These are phyloP conservation scores for Malthinus flaveolus DNA, from an alignment of 2,888 invertebrate species.

Conservation along the genomic window DNA sequence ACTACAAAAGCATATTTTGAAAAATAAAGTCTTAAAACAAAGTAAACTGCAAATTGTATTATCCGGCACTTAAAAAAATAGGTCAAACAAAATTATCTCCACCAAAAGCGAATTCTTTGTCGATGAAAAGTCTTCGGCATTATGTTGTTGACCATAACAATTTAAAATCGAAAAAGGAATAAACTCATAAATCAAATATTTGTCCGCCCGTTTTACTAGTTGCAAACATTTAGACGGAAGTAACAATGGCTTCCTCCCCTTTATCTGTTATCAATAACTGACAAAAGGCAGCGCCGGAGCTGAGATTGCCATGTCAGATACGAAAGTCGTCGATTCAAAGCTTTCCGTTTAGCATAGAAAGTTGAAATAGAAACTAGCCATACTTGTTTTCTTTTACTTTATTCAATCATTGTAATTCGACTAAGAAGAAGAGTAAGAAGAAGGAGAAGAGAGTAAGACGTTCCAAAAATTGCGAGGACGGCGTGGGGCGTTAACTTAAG, in stretches of 20 bases:
- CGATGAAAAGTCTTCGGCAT: slow-evolving; percentile 3
- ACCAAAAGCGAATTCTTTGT: too few relatives aligned
- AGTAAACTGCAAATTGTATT: too few relatives aligned
- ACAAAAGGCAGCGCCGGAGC: slow-evolving; percentile 36
- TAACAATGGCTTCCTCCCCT: slow-evolving; percentile 40
- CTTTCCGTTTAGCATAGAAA: slow-evolving; percentile 28
- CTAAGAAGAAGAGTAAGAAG: neutral
- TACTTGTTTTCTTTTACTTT: slow-evolving; percentile 18
- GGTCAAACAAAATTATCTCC: too few relatives aligned
- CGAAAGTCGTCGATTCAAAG: slow-evolving; percentile 25
- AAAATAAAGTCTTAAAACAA: too few relatives aligned
- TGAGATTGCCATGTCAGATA: slow-evolving; percentile 37
- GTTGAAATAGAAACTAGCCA: slow-evolving; percentile 18
- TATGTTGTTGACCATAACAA: slow-evolving; percentile 36
- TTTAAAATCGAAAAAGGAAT: slow-evolving; percentile 38
- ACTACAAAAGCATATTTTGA: too few relatives aligned
- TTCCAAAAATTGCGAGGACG: slow-evolving; percentile 1
- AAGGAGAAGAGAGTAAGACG: neutral
- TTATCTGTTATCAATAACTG: slow-evolving; percentile 43
- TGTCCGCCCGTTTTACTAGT: slow-evolving; percentile 40
- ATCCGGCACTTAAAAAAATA: too few relatives aligned
- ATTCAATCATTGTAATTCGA: slow-evolving; percentile 7
- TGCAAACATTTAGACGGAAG: slow-evolving; percentile 41
- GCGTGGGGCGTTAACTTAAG: slow-evolving; percentile 21
- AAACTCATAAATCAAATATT: slow-evolving; percentile 42